Conservation (phyloP, 1,140 invertebrate genomes). For the Neomicropteryx cornuta region DNA sequence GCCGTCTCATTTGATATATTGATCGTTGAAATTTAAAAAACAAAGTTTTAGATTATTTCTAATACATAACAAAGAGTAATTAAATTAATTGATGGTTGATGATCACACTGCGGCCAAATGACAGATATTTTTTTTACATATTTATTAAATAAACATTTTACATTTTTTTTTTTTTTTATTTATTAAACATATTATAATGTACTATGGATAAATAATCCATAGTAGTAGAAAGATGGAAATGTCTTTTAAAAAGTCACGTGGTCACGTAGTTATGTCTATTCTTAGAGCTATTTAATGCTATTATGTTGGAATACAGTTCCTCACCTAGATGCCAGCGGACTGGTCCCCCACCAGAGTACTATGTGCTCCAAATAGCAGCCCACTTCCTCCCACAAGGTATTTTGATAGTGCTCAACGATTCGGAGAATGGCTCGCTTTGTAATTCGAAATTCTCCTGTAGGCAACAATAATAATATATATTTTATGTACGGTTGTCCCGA, state of each 20-base stretch:
- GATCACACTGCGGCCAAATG: no score
- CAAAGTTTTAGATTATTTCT: no score
- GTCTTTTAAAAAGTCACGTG: neutral
- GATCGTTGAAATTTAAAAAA: no score
- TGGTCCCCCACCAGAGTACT: slow-evolving; percentile 66
- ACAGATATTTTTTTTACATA: no score
- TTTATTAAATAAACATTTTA: neutral
- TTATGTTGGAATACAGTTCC: neutral
- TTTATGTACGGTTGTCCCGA: neutral
- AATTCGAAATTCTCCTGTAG: slow-evolving; percentile 29
- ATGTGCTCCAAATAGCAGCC: slow-evolving; percentile 64
- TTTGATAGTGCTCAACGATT: slow-evolving; percentile 38
- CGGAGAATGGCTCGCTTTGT: slow-evolving; percentile 34
- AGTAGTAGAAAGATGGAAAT: neutral
- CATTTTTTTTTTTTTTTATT: neutral
- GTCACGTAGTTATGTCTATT: neutral
- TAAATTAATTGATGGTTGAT: no score
- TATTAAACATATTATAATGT: neutral
- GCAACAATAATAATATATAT: neutral
- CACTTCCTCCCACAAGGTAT: slow-evolving; percentile 56
- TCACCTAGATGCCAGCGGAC: slow-evolving; percentile 49
- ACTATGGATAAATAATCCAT: neutral
- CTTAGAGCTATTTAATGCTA: neutral
- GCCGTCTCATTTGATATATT: no score
- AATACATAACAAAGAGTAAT: no score